phyloP scores from a whole-genome alignment of 1,140 invertebrate species.

The Cherax destructor region DNA sequence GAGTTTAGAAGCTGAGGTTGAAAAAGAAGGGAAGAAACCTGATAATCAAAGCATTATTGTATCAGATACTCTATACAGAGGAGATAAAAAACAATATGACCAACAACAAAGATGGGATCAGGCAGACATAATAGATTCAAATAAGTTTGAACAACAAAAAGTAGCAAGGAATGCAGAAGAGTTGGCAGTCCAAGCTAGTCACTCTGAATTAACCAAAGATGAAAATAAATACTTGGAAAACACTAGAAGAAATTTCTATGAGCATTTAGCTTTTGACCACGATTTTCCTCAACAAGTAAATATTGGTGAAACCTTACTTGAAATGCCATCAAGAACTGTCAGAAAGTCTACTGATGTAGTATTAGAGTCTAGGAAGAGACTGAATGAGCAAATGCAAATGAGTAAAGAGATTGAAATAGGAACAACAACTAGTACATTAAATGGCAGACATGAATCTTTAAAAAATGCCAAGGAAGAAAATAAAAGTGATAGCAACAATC shows the following conservation, averaged over 20 bases:
- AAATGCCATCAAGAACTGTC: neutral
- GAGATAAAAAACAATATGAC: too few relatives aligned
- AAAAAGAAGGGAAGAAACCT: neutral
- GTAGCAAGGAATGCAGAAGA: neutral
- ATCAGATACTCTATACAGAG: too few relatives aligned
- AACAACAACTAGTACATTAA: neutral
- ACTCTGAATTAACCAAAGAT: neutral
- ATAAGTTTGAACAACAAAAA: neutral
- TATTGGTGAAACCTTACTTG: neutral
- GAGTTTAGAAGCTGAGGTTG: neutral
- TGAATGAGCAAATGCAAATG: neutral
- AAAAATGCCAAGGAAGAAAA: neutral
- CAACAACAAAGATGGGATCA: too few relatives aligned
- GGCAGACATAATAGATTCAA: too few relatives aligned
- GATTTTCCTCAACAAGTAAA: neutral
- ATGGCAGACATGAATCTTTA: neutral
- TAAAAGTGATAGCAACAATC: neutral
- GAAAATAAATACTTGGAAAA: neutral
- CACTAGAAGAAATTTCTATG: neutral
- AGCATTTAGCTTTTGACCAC: neutral
- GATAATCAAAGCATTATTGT: neutral
- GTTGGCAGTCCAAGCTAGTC: neutral
- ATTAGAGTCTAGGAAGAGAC: neutral
- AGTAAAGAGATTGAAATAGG: neutral
- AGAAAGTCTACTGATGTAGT: neutral